phyloP scores from a whole-genome alignment of 2,888 invertebrate species.

The Sinhomidia bicolor region DNA sequence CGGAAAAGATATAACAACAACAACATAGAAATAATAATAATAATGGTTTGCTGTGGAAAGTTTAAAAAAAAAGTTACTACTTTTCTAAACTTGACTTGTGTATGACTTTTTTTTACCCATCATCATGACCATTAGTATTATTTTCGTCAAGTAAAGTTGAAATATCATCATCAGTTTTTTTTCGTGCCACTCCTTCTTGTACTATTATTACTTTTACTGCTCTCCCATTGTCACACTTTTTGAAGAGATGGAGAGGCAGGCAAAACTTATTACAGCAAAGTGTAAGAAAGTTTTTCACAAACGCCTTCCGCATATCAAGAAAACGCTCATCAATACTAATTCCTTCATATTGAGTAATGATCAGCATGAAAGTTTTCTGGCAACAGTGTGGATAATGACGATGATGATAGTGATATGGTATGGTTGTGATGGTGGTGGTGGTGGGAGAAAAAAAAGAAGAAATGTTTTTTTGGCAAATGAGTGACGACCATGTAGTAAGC shows the following conservation, averaged over 20 bases:
- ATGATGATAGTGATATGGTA: background rate
- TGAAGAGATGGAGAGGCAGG: background rate
- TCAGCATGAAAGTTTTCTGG: constrained; percentile 66
- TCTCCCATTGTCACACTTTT: background rate
- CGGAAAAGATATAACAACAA: background rate
- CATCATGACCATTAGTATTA: constrained; percentile 1
- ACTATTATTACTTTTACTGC: background rate
- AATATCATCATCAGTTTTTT: background rate
- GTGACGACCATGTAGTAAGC: constrained; percentile 22
- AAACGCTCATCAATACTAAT: constrained; percentile 66
- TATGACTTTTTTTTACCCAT: constrained; percentile 8
- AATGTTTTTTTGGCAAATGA: constrained; percentile 60
- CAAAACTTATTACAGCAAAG: background rate
- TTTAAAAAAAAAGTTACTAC: background rate
- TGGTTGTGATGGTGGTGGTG: too few species aligned
- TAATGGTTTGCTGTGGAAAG: background rate
- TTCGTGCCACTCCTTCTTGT: background rate
- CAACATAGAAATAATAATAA: background rate
- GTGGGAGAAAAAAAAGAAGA: background rate
- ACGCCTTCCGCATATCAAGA: constrained; percentile 59
- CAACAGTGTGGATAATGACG: constrained; percentile 45
- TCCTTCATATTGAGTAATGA: constrained; percentile 68
- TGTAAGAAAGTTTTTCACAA: background rate
- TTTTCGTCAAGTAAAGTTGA: constrained; percentile 22
- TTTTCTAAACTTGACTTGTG: background rate